Base-by-base conservation (phyloP, 2,113 vertebrate species). In the Dipodomys stephensi region DNA sequence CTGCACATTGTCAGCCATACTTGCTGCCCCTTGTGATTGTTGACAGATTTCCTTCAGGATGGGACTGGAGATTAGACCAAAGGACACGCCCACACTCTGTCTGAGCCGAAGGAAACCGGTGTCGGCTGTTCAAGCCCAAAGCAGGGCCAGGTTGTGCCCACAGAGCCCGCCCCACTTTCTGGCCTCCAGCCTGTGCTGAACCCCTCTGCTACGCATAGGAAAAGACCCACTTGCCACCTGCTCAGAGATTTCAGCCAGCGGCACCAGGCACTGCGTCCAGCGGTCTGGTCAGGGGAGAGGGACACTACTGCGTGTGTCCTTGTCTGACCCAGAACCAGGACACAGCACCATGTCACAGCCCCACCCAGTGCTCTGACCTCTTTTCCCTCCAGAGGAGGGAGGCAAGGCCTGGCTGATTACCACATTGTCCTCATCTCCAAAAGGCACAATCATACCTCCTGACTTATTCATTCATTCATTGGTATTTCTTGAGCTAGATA, bases 401-500 rank as follows among this genome's bases (percentile, higher is more conserved):
- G 16, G 27, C 23, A 39, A 77, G 28, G 20, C 53, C 28, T 72
- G 68, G 12, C 11, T 90, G 53, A 89, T 8, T 72, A 35, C 77
- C 35, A 3, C 7, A 13, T 84, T 87, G 73, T 84, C 69, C 65
- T 25, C 10, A 20, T 69, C 28, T 30, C 44, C 30, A 27, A 71
- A 91, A 82, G 79, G 77, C 27, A 35, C 35, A 84, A 60, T 77
- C 53, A 73, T 64, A 85, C 35, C 53, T 20, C 32, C 35, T 85
- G 30, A 72, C 27, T 62, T 65, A 72, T 35, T 82, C 62, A 78
- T 78, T 71, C 30, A 6, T 73, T 57, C 87, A 39, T 71, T 65
- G 46, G 35, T 22, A 77, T 81, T 94, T 95, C 49, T 71, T 20
- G 67, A 68, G 64, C 60, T 49, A 86, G 94, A 89, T 60, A 71